phyloP scores from a whole-genome alignment of 2,797 vertebrate species.

The Cyclura pinguis region DNA sequence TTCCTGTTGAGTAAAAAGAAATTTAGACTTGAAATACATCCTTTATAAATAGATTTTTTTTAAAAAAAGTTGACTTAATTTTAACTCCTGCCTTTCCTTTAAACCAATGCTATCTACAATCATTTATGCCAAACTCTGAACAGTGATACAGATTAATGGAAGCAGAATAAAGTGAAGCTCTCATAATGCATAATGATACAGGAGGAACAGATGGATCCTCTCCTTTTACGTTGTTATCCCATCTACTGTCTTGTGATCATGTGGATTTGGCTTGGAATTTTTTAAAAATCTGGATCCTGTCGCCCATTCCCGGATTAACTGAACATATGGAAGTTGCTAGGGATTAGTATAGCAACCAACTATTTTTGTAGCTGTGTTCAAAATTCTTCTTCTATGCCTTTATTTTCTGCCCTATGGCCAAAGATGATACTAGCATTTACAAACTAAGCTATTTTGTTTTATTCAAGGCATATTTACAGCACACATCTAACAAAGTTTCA shows the following conservation, averaged over 20 bases:
- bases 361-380: not conserved
- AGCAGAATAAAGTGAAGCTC: not conserved
- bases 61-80: not conserved
- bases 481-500: not conserved
- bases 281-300: not conserved
- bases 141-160: not conserved
- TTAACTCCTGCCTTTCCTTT: slow-evolving; percentile 40
- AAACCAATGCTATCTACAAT: not conserved
- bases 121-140: not conserved
- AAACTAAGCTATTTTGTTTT: not conserved
- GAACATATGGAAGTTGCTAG: not conserved
- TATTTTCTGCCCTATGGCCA: not conserved
- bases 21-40: slow-evolving; percentile 24
- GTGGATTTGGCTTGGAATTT: not conserved
- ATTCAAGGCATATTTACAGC: not conserved
- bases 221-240: not conserved
- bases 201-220: not conserved
- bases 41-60: not conserved
- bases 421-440: not conserved
- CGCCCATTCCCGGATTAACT: not conserved
- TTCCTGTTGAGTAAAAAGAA: slow-evolving; percentile 26
- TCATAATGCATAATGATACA: not conserved
- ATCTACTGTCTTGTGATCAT: not conserved
- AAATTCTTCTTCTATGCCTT: not conserved
- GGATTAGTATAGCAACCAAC: not conserved